phyloP scores from a whole-genome alignment of 2,888 invertebrate species.

The Conops quadrifasciatus region DNA sequence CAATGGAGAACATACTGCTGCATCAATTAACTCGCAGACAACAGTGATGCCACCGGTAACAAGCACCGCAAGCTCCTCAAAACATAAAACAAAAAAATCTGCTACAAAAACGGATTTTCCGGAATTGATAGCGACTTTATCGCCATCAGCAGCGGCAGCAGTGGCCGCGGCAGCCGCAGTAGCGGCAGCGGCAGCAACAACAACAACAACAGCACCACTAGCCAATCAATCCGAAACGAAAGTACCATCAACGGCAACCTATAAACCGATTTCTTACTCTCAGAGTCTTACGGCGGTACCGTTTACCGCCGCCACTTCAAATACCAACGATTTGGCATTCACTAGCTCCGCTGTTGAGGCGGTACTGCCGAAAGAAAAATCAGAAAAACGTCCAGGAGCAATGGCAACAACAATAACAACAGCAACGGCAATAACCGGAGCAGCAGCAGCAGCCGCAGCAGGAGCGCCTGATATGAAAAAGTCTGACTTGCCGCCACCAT shows the following conservation, averaged over 20 bases:
- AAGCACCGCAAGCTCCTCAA: slow-evolving; percentile 30
- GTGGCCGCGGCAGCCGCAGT: neutral
- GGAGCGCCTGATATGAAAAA: slow-evolving; percentile 20
- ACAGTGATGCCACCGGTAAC: slow-evolving; percentile 25
- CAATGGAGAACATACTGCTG: neutral
- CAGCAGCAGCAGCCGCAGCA: slow-evolving; percentile 39
- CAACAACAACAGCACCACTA: slow-evolving; percentile 13
- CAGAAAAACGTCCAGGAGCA: slow-evolving; percentile 9
- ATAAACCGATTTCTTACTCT: slow-evolving; percentile 52
- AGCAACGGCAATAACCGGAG: slow-evolving; percentile 25
- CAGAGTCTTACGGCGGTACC: slow-evolving; percentile 49
- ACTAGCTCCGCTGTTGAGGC: neutral
- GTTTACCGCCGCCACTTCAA: neutral
- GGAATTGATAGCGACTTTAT: slow-evolving; percentile 47
- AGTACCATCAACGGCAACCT: slow-evolving; percentile 8
- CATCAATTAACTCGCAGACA: neutral
- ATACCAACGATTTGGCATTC: neutral
- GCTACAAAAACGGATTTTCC: slow-evolving; percentile 53
- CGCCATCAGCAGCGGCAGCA: slow-evolving; percentile 21
- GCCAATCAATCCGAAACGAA: neutral
- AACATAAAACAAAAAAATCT: slow-evolving; percentile 44
- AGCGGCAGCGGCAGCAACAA: neutral
- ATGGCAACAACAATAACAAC: too few species aligned
- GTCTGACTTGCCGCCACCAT: slow-evolving; percentile 1
- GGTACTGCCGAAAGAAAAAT: neutral